phyloP scores from a whole-genome alignment of 2,888 invertebrate genomes.

The Polydrusus cervinus region DNA sequence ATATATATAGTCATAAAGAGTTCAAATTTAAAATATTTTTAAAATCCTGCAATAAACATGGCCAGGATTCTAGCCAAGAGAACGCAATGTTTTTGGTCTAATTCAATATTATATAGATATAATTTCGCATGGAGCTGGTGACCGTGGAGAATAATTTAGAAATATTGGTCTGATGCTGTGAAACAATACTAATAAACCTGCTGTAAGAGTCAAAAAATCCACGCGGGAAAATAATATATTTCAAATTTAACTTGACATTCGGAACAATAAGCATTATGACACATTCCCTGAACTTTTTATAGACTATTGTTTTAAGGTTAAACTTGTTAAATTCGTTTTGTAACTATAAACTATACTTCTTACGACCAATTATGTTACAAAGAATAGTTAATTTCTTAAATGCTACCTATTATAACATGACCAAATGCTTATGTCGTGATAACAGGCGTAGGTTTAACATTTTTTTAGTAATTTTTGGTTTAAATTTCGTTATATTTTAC shows the following conservation, averaged over 20 bases:
- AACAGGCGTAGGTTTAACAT: background rate
- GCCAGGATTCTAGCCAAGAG: too few relatives aligned
- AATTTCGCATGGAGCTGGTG: too few relatives aligned
- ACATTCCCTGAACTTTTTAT: conserved; percentile 8
- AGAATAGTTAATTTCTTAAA: conserved; percentile 13
- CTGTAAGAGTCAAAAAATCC: background rate
- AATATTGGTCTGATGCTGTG: too few relatives aligned
- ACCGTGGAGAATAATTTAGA: too few relatives aligned
- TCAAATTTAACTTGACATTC: conserved; percentile 8
- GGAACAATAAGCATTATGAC: background rate
- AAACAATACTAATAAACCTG: too few relatives aligned
- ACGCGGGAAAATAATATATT: background rate
- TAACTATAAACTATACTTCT: background rate
- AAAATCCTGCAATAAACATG: too few relatives aligned
- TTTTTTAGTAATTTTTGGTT: background rate
- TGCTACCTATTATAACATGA: conserved; percentile 1
- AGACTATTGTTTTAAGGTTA: conserved; percentile 18
- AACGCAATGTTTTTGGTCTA: too few relatives aligned
- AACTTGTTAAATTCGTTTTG: conserved; percentile 15
- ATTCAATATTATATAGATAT: too few relatives aligned
- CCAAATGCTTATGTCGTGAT: background rate
- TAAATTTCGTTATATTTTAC: background rate
- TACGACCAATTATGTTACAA: conserved; percentile 14
- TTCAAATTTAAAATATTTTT: too few relatives aligned
- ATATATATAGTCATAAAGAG: too few relatives aligned